Evolutionary conservation across 1,140 invertebrate genomes (phyloP).

Genomic region (Bombyx mori): ASM3026992v2 NC_085108.1:7229501-7230000

Average conservation of each 20-base stretch:
- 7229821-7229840: not conserved
- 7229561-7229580: not conserved
- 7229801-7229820: slow-evolving; percentile 6
- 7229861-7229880: too few relatives aligned
- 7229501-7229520: not conserved
- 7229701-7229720: slow-evolving; percentile 6
- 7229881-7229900: not conserved
- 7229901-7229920: too few relatives aligned
- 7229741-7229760: slow-evolving; percentile 15
- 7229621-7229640: not conserved
- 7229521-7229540: slow-evolving; percentile 1
- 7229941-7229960: too few relatives aligned
- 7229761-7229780: slow-evolving; percentile 5
- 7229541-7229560: too few relatives aligned
- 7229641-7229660: not conserved
- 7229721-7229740: slow-evolving; percentile 18
- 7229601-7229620: not conserved
- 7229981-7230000: too few relatives aligned
- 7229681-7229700: not conserved
- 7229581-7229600: not conserved
- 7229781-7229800: slow-evolving; percentile 3
- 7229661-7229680: not conserved
- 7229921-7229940: too few relatives aligned
- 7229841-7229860: too few relatives aligned
- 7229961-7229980: too few relatives aligned